These are phyloP conservation scores for Muschampia plurimacula DNA, from an alignment of 2,888 invertebrate genomes.

Conservation along the genomic window DNA sequence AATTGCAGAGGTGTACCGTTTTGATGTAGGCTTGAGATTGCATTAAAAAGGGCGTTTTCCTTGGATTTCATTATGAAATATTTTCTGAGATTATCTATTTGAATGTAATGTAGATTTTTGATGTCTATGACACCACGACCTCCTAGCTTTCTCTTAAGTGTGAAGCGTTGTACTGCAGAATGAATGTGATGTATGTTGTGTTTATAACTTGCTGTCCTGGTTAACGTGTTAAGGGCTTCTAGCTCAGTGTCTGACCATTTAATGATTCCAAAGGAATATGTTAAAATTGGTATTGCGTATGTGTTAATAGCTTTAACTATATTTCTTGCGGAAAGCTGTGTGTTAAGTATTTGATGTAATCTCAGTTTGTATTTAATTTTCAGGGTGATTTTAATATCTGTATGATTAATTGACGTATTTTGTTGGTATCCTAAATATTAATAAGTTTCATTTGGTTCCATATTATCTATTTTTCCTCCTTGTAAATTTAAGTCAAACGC, in stretches of 20 bases:
- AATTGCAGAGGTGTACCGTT: not conserved
- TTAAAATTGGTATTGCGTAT: constrained; percentile 36
- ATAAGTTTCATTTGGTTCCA: constrained; percentile 26
- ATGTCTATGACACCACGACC: constrained; percentile 13
- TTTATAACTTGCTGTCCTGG: constrained; percentile 8
- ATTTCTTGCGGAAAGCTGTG: constrained; percentile 29
- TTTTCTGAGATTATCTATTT: not conserved
- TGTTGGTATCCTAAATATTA: constrained; percentile 37
- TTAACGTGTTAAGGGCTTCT: not conserved
- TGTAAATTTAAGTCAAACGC: constrained; percentile 3
- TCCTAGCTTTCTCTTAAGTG: constrained; percentile 14
- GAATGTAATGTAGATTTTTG: constrained; percentile 23
- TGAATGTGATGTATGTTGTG: constrained; percentile 21
- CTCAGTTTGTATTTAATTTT: constrained; percentile 27
- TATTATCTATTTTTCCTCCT: constrained; percentile 17
- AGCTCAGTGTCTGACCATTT: constrained; percentile 17
- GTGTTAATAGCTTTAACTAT: constrained; percentile 30
- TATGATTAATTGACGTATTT: constrained; percentile 22
- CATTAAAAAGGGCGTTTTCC: not conserved
- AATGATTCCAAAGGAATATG: not conserved
- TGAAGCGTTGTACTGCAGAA: constrained; percentile 12
- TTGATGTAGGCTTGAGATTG: not conserved
- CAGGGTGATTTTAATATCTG: constrained; percentile 24
- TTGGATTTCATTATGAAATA: constrained; percentile 9
- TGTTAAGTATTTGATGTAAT: constrained; percentile 21